Base-by-base conservation (phyloP, 2,113 vertebrate genomes). In the Paradoxurus hermaphroditus region DNA sequence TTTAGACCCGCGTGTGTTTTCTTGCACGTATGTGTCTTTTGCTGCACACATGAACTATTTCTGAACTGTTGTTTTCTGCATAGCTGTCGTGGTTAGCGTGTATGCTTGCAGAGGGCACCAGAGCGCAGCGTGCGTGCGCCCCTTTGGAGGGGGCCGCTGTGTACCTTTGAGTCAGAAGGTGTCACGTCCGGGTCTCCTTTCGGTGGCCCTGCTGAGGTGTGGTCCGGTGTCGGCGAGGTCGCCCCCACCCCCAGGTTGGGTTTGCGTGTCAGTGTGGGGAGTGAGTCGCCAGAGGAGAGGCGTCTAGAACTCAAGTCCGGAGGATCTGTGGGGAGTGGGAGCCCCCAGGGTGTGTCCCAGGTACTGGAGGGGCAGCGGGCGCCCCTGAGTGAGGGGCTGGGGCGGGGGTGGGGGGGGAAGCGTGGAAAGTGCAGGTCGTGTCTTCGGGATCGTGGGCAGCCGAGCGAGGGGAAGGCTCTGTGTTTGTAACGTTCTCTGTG, bases 401-500 rank as follows among this genome's bases (percentile, higher is more conserved):
- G 70, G 13, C 11, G 68, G 39, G 70, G 39, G 68, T 21, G 70
- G 39, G 56, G 0, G 53, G 53, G 7, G 46, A 9, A 53, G 53
- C 7, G 21, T 81, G 85, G 90, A 70, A 72, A 15, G 36, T 39
- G 27, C 94, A 70, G 94, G 87, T 65, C 62, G 75, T 92, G 31
- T 97, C 93, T 83, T 65, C 70, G 87, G 86, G 84, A 95, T 75
- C n/a, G 2, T 62, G 79, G 93, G 82, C 53, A 93, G 90, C 87
- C 29, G 29, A 75, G 86, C 51, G 2, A 93, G 31, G 59, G 89
- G 62, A 89, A 86, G 95, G 94, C 67, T 94, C 44, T 82, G 78
- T 94, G 84, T 96, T 94, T 96, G 81, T 96, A 81, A 94, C 94
- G 77, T 73, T 96, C 92, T 95, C 97, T 68, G 15, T 23, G 51